Conservation (phyloP, 2,113 vertebrate species). For the Thryonomys swinderianus region DNA sequence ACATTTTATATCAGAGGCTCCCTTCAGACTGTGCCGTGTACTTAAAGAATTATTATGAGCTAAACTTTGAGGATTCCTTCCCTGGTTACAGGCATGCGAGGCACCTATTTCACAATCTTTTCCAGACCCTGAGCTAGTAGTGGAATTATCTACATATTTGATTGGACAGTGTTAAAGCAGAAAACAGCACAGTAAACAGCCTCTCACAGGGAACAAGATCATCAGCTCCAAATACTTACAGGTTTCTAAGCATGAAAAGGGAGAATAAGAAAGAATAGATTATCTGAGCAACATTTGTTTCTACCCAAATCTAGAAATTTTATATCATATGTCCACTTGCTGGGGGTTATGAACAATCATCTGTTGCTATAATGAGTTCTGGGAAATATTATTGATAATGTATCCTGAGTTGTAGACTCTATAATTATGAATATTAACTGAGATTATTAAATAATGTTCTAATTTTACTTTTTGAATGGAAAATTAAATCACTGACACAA, state of each 20-base stretch:
- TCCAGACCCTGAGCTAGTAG: constrained; percentile 95
- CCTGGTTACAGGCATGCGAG: constrained; percentile 94
- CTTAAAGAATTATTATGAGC: constrained; percentile 94
- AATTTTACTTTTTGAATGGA: constrained; percentile 87
- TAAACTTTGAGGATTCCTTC: constrained; percentile 94
- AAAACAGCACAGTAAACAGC: constrained; percentile 93
- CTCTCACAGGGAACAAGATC: constrained; percentile 93
- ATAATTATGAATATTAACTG: constrained; percentile 86
- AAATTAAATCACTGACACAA: constrained; percentile 86
- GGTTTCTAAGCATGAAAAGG: constrained; percentile 88
- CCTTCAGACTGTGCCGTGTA: constrained; percentile 95
- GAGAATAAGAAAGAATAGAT: constrained; percentile 86
- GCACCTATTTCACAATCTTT: constrained; percentile 93
- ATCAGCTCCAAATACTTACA: constrained; percentile 93
- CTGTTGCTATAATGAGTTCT: constrained; percentile 84
- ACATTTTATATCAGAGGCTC: constrained; percentile 96
- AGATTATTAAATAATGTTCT: constrained; percentile 87
- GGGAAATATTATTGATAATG: constrained; percentile 76
- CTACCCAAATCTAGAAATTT: constrained; percentile 89
- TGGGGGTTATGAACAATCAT: constrained; percentile 88
- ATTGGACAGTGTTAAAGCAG: constrained; percentile 95
- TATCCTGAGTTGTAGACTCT: constrained; percentile 81
- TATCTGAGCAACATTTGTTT: constrained; percentile 89
- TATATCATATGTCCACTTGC: constrained; percentile 87
- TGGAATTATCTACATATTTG: constrained; percentile 94